phyloP scores from a whole-genome alignment of 1,140 invertebrate genomes.

The Cheumatopsyche charites region DNA sequence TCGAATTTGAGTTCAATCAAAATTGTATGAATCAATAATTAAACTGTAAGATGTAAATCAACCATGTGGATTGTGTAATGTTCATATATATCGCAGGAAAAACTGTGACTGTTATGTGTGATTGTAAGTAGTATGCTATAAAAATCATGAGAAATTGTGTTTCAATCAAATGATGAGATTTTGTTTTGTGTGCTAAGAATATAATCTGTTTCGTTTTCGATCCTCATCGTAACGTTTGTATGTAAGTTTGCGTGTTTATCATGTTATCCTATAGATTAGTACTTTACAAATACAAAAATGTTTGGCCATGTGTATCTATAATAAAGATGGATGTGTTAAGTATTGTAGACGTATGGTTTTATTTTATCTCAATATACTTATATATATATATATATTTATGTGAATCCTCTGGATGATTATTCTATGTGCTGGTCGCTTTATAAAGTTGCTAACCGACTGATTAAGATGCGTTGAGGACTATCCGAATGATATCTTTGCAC shows the following conservation, averaged over 20 bases:
- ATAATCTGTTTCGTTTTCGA: not conserved
- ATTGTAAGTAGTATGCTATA: too few relatives aligned
- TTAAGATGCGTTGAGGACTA: too few relatives aligned
- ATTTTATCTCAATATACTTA: too few relatives aligned
- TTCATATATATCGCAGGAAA: not conserved
- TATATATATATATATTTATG: too few relatives aligned
- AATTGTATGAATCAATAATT: too few relatives aligned
- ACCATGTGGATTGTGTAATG: not conserved
- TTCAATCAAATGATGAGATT: too few relatives aligned
- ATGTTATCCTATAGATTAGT: slow-evolving; percentile 23
- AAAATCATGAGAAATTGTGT: too few relatives aligned
- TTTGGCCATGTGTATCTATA: slow-evolving; percentile 25
- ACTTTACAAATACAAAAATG: slow-evolving; percentile 15
- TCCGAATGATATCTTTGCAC: too few relatives aligned
- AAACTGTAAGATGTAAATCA: too few relatives aligned
- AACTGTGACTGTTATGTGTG: too few relatives aligned
- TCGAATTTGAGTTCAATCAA: too few relatives aligned
- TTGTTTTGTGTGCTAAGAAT: not conserved
- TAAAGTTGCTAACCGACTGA: not conserved
- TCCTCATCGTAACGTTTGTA: not conserved
- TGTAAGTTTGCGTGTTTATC: slow-evolving; percentile 28
- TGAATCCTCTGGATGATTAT: slow-evolving; percentile 10
- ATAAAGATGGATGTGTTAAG: slow-evolving; percentile 36
- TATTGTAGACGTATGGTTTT: slow-evolving; percentile 42
- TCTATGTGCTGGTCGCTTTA: not conserved